These are phyloP conservation scores for Nowickia ferox DNA, from an alignment of 2,888 invertebrate genomes.

Conservation along the genomic window DNA sequence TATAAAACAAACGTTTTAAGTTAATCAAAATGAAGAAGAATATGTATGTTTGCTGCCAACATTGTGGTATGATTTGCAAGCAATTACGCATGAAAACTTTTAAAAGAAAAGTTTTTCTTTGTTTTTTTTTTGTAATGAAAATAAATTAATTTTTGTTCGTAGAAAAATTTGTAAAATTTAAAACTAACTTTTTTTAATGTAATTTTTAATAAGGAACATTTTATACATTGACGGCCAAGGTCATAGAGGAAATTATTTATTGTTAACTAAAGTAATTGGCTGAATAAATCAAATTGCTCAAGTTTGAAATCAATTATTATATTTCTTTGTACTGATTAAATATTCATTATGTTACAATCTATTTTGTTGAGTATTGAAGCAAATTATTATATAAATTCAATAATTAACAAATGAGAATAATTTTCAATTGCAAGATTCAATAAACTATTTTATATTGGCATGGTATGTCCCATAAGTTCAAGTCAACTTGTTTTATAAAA, in stretches of 20 bases:
- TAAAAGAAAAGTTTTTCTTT: slow-evolving; percentile 39
- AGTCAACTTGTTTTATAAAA: no score
- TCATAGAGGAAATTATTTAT: slow-evolving; percentile 20
- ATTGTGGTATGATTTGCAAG: not conserved
- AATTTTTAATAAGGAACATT: slow-evolving; percentile 12
- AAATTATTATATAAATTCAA: slow-evolving; percentile 37
- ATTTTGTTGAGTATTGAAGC: slow-evolving; percentile 3
- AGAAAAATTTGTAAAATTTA: not conserved
- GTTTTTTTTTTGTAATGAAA: slow-evolving; percentile 55
- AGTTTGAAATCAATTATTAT: not conserved
- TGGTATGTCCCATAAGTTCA: not conserved
- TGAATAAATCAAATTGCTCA: slow-evolving; percentile 8
- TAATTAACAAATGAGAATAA: slow-evolving; percentile 16
- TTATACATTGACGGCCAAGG: not conserved
- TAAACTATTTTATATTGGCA: not conserved
- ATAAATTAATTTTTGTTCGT: slow-evolving; percentile 54
- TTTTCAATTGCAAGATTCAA: not conserved
- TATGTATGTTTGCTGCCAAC: slow-evolving; percentile 26
- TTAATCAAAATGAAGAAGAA: slow-evolving; percentile 38
- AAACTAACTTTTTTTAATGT: slow-evolving; percentile 40
- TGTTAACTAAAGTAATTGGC: slow-evolving; percentile 19
- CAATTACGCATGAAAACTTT: slow-evolving; percentile 48
- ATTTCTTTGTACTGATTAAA: slow-evolving; percentile 34
- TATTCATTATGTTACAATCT: not conserved
- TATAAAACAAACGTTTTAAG: slow-evolving; percentile 52